Evolutionary conservation across 1,140 invertebrate species (phyloP).

Genomic region (Anastatus disparis): DNA sequence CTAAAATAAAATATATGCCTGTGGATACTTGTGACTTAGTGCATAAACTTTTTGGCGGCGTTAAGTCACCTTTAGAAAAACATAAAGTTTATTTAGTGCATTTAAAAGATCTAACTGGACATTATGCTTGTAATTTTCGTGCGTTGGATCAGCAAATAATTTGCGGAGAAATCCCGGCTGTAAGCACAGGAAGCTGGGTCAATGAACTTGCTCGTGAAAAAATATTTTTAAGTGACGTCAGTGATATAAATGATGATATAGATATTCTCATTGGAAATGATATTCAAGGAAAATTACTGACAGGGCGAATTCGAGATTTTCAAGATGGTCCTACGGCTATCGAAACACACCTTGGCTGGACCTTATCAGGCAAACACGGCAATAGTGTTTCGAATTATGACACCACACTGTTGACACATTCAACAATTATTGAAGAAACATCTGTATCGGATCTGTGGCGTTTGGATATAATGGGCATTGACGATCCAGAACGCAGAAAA

Average conservation of each 20-base stretch:
- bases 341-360: too few relatives aligned
- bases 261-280: constrained; percentile 15
- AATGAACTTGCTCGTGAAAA: constrained; percentile 9
- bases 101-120: constrained; percentile 7
- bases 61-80: constrained; percentile 5
- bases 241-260: neutral
- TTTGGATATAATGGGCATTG: neutral
- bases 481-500: neutral
- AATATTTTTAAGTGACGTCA: constrained; percentile 17
- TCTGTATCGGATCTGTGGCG: neutral
- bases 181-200: too few relatives aligned
- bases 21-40: constrained; percentile 9
- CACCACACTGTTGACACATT: too few relatives aligned
- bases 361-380: too few relatives aligned
- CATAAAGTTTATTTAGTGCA: constrained; percentile 32
- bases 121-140: constrained; percentile 30
- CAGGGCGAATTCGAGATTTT: too few relatives aligned
- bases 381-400: too few relatives aligned
- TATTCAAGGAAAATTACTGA: neutral
- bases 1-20: neutral
- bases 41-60: too few relatives aligned
- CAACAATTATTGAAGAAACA: neutral
- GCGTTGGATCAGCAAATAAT: constrained; percentile 15
- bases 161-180: constrained; percentile 22
- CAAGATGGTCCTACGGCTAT: too few relatives aligned